Evolutionary conservation across 2,113 vertebrate species (phyloP).

Genomic region (Megaceryle torquata): DNA sequence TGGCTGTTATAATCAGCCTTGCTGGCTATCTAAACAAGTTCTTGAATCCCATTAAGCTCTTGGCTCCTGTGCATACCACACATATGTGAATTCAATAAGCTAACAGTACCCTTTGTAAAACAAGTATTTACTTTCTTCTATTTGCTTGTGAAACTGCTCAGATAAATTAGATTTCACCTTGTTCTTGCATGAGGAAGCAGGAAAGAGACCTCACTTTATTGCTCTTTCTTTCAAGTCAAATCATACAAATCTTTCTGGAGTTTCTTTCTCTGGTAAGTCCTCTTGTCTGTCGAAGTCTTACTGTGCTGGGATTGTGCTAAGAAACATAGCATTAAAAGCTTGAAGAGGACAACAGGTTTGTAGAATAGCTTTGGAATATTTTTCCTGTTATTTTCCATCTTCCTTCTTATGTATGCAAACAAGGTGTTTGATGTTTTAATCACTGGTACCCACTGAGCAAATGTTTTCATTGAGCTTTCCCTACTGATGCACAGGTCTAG

Average conservation of each 20-base stretch:
- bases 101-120: background rate
- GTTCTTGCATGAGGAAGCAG: background rate
- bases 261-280: background rate
- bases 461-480: background rate
- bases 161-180: background rate
- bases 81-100: background rate
- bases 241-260: background rate
- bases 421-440: background rate
- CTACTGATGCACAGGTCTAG: background rate
- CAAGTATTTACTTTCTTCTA: background rate
- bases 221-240: background rate
- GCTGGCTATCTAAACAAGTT: background rate
- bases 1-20: background rate
- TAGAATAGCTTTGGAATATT: constrained; percentile 11
- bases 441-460: background rate
- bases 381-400: background rate
- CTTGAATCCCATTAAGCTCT: background rate
- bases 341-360: background rate
- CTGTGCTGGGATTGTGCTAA: background rate
- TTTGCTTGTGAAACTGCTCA: background rate
- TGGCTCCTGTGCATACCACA: background rate
- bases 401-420: background rate
- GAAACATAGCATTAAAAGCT: background rate
- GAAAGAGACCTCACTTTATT: background rate
- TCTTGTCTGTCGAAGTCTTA: background rate